Conservation (phyloP, 2,797 vertebrate genomes). For the Trichosurus vulpecula region DNA sequence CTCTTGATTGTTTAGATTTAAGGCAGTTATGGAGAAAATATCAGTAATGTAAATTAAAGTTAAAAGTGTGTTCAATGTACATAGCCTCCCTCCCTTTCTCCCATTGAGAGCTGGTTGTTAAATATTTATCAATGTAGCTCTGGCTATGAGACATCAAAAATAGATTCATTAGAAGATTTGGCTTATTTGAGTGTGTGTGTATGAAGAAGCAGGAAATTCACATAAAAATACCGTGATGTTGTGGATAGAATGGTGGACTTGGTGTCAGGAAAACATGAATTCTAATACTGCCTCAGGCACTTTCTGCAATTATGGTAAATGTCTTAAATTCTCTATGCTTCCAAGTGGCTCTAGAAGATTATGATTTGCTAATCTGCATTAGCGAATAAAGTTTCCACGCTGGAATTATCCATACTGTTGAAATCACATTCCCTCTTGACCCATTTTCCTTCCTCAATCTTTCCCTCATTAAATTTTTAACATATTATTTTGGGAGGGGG, state of each 20-base stretch:
- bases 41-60: not conserved
- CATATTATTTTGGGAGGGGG: not conserved
- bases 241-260: not conserved
- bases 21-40: not conserved
- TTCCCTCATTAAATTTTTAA: not conserved
- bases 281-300: not conserved
- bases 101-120: not conserved
- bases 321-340: not conserved
- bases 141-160: not conserved
- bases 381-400: not conserved
- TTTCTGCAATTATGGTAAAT: not conserved
- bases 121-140: not conserved
- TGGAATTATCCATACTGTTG: not conserved
- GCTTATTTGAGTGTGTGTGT: not conserved
- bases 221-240: not conserved
- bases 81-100: not conserved
- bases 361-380: not conserved
- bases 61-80: not conserved
- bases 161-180: not conserved
- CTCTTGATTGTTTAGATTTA: not conserved
- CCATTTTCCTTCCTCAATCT: not conserved
- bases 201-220: not conserved
- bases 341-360: not conserved
- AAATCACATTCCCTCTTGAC: not conserved
- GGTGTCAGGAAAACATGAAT: not conserved